Evolutionary conservation across 2,888 invertebrate genomes (phyloP).

Genomic region (Anoplius nigerrimus): DNA sequence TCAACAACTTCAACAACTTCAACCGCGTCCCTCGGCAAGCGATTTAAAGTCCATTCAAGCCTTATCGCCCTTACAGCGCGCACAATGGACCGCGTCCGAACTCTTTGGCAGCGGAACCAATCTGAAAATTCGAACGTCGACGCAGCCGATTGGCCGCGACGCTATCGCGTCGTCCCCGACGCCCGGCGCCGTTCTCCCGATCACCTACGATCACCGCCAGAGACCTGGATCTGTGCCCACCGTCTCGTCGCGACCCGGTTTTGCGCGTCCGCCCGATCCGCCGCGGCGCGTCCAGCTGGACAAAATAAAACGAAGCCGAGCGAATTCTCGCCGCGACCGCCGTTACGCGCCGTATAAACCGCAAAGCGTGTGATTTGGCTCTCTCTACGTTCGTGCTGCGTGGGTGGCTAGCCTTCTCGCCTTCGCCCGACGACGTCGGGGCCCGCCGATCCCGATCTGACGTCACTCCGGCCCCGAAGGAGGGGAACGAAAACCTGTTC

Average conservation of each 20-base stretch:
- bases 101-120: no score
- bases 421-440: constrained; percentile 31
- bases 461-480: constrained; percentile 41
- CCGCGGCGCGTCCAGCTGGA: constrained; percentile 34
- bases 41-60: no score
- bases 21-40: no score
- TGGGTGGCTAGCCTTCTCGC: constrained; percentile 46
- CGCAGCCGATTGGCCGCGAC: no score
- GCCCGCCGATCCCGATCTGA: constrained; percentile 40
- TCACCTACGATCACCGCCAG: no score
- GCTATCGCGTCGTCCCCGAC: no score
- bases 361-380: constrained; percentile 48
- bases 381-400: constrained; percentile 38
- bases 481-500: constrained; percentile 46
- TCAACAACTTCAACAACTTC: no score
- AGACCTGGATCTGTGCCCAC: no score
- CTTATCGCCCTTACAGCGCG: no score
- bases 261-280: constrained; percentile 19
- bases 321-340: constrained; percentile 41
- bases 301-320: constrained; percentile 51
- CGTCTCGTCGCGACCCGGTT: constrained; percentile 24
- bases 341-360: constrained; percentile 52
- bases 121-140: no score
- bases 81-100: no score
- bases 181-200: no score